phyloP scores from a whole-genome alignment of 1,140 invertebrate genomes.

The Venustaconcha ellipsiformis region DNA sequence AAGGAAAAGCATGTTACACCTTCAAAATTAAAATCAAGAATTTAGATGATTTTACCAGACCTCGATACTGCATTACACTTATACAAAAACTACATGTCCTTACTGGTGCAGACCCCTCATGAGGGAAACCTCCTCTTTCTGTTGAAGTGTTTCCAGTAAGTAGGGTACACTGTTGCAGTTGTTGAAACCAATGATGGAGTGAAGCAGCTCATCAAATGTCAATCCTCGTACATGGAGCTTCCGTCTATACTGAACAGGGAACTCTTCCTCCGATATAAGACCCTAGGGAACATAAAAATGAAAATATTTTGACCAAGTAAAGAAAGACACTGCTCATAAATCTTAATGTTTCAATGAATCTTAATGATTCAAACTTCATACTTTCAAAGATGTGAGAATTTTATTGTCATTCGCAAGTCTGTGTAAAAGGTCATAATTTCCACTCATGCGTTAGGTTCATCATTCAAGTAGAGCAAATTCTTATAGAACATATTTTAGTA shows the following conservation, averaged over 20 bases:
- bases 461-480: no score
- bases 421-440: neutral
- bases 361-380: no score
- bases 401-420: neutral
- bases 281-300: constrained; percentile 74
- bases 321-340: neutral
- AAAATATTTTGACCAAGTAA: neutral
- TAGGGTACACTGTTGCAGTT: constrained; percentile 90
- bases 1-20: no score
- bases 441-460: neutral
- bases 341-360: no score
- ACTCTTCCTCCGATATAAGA: constrained; percentile 85
- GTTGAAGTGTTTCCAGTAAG: constrained; percentile 79
- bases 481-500: no score
- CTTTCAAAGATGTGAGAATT: neutral
- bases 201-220: constrained; percentile 84
- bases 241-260: constrained; percentile 82
- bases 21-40: no score
- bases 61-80: neutral
- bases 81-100: constrained; percentile 9
- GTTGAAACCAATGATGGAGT: constrained; percentile 87
- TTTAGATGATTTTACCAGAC: no score
- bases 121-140: constrained; percentile 68
- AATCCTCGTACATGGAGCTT: constrained; percentile 70
- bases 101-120: constrained; percentile 52